phyloP scores from a whole-genome alignment of 2,113 vertebrate genomes.

The Rousettus leschenaultii region DNA sequence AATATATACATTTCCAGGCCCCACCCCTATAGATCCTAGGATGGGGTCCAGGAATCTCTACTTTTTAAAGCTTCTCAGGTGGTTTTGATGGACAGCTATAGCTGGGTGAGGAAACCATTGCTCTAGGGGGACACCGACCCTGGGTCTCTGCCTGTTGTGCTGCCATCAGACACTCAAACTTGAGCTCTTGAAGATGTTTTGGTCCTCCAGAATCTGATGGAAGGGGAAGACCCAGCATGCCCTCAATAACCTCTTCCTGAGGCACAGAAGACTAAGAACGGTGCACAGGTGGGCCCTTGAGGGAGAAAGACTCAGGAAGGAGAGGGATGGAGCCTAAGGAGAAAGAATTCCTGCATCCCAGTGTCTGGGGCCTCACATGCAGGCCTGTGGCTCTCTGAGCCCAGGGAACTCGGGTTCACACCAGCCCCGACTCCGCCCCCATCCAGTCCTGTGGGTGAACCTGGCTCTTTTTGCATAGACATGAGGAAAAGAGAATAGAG shows the following conservation, averaged over 20 bases:
- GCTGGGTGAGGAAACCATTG: not conserved
- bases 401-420: not conserved
- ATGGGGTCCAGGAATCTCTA: not conserved
- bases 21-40: not conserved
- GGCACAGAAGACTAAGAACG: not conserved
- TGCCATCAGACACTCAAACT: not conserved
- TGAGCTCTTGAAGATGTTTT: not conserved
- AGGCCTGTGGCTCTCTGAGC: not conserved
- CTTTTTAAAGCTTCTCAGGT: not conserved
- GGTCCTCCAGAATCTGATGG: not conserved
- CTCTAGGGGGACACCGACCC: not conserved
- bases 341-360: not conserved
- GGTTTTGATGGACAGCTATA: not conserved
- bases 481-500: not conserved
- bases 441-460: accelerated
- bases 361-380: accelerated
- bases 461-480: not conserved
- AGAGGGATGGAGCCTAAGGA: not conserved
- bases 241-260: not conserved
- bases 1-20: not conserved
- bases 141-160: not conserved
- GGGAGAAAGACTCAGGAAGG: not conserved
- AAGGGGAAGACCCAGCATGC: too few relatives aligned
- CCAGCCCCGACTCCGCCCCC: accelerated
- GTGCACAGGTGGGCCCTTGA: too few relatives aligned